Conservation (phyloP, 2,888 invertebrate genomes). For the Noctua fimbriata region DNA sequence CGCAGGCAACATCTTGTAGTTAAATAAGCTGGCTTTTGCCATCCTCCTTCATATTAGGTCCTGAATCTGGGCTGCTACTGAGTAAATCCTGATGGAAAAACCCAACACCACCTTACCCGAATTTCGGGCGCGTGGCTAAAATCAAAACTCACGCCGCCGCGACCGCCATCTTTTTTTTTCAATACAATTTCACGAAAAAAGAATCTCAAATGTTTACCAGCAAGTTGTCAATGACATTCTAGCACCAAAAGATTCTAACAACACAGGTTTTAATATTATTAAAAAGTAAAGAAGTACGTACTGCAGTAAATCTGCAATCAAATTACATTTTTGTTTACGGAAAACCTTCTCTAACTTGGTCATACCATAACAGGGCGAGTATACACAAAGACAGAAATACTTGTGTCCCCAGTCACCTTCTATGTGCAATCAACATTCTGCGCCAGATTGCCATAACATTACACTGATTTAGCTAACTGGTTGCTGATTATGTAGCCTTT, state of each 20-base stretch:
- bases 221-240: background rate
- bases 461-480: slow-evolving; percentile 45
- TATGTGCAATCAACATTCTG: slow-evolving; percentile 66
- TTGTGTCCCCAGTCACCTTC: slow-evolving; percentile 53
- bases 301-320: background rate
- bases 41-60: too few relatives aligned
- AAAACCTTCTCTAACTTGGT: slow-evolving; percentile 42
- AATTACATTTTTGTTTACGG: slow-evolving; percentile 52
- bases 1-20: too few relatives aligned
- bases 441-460: slow-evolving; percentile 50
- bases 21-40: too few relatives aligned
- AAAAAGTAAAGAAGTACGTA: too few relatives aligned
- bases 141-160: background rate
- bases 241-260: background rate
- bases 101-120: background rate
- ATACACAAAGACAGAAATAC: slow-evolving; percentile 63
- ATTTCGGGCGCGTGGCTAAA: background rate
- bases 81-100: background rate
- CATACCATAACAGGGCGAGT: slow-evolving; percentile 45
- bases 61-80: too few relatives aligned
- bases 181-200: background rate
- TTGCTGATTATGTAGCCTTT: slow-evolving; percentile 17
- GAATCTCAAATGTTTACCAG: background rate
- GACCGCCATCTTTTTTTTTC: background rate
- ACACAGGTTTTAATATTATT: too few relatives aligned